Percentiles rank a stretch among this genome's conserved stretches.
These are phyloP conservation scores for Gari tellinella DNA, from an alignment of 2,888 invertebrate genomes.

Conservation along the genomic window DNA sequence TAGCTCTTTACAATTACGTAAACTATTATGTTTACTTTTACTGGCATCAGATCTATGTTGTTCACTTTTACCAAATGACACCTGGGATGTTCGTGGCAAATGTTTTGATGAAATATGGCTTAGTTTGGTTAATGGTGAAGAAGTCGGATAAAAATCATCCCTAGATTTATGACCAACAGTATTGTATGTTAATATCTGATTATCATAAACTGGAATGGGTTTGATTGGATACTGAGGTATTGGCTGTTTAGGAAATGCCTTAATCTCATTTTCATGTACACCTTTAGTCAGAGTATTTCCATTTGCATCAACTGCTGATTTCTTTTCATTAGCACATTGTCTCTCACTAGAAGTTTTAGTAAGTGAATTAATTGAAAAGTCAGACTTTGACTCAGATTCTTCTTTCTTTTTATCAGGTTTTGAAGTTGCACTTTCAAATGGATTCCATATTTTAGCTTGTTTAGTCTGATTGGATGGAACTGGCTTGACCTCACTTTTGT, in stretches of 20 bases:
- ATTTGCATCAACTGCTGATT: neutral
- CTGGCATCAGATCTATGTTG: no score
- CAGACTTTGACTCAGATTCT: neutral
- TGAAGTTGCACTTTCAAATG: constrained; percentile 32
- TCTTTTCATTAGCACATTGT: neutral
- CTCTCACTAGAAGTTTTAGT: constrained; percentile 1
- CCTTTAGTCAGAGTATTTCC: neutral
- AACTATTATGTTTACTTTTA: no score
- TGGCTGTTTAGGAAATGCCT: constrained; percentile 18
- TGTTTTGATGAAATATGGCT: no score
- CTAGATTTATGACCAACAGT: no score
- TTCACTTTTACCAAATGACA: no score
- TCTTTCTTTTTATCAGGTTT: neutral
- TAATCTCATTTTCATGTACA: constrained; percentile 8
- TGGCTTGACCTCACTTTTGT: neutral
- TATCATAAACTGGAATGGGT: constrained; percentile 48
- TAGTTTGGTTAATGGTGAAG: no score
- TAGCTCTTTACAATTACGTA: no score
- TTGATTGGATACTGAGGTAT: constrained; percentile 46
- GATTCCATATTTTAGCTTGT: constrained; percentile 48
- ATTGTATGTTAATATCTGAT: constrained; percentile 5
- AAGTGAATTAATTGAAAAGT: constrained; percentile 5
- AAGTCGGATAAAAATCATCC: no score
- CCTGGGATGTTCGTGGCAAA: no score
- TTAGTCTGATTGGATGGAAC: neutral